Evolutionary conservation across 2,888 invertebrate genomes (phyloP).

Genomic region (Gibbula magus): DNA sequence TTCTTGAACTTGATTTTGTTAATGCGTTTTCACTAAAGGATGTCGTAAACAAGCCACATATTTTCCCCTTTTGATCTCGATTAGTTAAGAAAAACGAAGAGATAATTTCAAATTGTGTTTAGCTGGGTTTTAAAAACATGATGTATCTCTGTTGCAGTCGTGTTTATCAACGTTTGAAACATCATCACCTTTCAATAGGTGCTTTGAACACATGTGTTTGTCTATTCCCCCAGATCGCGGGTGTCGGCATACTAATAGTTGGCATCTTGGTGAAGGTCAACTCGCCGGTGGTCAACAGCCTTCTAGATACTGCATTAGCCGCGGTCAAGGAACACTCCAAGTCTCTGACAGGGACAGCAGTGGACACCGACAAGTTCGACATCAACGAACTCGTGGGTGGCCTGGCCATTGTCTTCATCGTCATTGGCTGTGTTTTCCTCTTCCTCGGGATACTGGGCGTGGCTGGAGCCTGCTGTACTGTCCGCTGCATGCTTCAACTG

Average conservation of each 20-base stretch:
- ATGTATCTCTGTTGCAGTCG: too few species aligned
- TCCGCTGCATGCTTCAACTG: not conserved
- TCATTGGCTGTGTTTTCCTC: not conserved
- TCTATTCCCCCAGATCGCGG: not conserved
- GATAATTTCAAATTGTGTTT: too few species aligned
- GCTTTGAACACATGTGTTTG: too few species aligned
- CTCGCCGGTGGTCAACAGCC: not conserved
- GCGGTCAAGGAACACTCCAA: not conserved
- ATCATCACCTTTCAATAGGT: too few species aligned
- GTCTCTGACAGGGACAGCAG: not conserved
- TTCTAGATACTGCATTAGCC: not conserved
- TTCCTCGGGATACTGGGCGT: not conserved
- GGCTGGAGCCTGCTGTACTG: not conserved
- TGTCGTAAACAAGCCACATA: too few species aligned
- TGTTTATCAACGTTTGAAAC: too few species aligned
- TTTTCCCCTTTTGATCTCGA: too few species aligned
- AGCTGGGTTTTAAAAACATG: too few species aligned
- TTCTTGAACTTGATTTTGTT: too few species aligned
- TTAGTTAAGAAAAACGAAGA: too few species aligned
- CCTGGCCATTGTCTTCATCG: not conserved
- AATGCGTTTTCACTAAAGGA: too few species aligned
- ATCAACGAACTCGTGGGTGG: not conserved
- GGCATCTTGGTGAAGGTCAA: not conserved
- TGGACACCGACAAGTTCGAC: not conserved
- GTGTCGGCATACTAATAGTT: not conserved